These are phyloP conservation scores for Epinephelus awoara DNA, from an alignment of 2,797 vertebrate species.

Conservation along the genomic window DNA sequence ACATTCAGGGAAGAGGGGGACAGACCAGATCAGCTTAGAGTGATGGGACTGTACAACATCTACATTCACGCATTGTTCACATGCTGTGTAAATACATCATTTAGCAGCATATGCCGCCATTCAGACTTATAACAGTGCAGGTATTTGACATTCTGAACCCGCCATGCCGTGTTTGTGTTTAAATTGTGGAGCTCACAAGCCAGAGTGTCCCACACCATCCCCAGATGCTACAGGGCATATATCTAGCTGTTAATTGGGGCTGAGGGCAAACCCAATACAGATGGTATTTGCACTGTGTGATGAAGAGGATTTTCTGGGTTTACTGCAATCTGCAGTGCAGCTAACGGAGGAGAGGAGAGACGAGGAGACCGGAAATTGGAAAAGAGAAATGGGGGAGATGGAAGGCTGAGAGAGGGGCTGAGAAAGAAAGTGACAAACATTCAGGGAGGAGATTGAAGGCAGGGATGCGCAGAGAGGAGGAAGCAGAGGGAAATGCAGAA, in stretches of 20 bases:
- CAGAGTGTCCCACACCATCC: conserved; percentile 35
- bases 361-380: conserved; percentile 72
- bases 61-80: conserved; percentile 12
- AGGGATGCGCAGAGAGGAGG: conserved; percentile 24
- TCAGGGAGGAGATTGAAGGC: conserved; percentile 43
- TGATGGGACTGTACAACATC: conserved; percentile 6
- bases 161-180: conserved; percentile 38
- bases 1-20: no score
- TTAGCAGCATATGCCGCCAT: conserved; percentile 20
- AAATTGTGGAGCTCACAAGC: conserved; percentile 30
- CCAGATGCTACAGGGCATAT: conserved; percentile 61
- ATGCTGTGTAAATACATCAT: conserved; percentile 10
- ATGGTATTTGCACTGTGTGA: conserved; percentile 83
- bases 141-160: conserved; percentile 50
- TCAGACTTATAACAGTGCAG: conserved; percentile 16
- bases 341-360: conserved; percentile 47
- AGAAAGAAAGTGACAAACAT: conserved; percentile 64
- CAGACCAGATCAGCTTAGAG: background rate
- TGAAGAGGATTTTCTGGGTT: conserved; percentile 81
- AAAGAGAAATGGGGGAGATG: conserved; percentile 66
- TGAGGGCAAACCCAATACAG: conserved; percentile 76
- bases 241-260: conserved; percentile 66
- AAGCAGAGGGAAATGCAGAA: conserved; percentile 1
- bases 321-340: conserved; percentile 79
- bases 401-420: conserved; percentile 37